Conservation (phyloP, 2,113 vertebrate genomes). For the Monarcha castaneiventris region DNA sequence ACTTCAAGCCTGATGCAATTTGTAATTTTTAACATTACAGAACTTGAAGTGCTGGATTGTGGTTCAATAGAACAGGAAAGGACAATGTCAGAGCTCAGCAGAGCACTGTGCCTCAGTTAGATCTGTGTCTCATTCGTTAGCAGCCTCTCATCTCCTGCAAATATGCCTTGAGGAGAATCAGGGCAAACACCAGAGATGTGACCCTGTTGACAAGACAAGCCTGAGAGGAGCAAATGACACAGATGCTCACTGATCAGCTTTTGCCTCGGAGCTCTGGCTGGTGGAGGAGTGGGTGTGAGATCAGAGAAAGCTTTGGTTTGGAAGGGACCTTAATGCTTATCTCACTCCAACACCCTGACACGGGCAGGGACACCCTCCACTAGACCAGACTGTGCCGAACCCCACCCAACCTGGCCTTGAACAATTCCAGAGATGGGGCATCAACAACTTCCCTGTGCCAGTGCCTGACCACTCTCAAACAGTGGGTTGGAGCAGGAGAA, state of each 20-base stretch:
- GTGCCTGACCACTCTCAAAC: background rate
- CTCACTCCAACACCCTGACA: background rate
- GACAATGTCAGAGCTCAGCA: background rate
- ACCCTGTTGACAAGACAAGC: conserved; percentile 8
- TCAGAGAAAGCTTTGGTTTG: background rate
- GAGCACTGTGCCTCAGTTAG: background rate
- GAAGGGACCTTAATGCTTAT: background rate
- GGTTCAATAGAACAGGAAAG: background rate
- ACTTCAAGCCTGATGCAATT: background rate
- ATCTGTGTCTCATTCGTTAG: background rate
- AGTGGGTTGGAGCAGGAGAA: background rate
- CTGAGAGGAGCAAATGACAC: background rate
- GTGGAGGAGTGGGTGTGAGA: background rate
- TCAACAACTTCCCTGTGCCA: background rate
- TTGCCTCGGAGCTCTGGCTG: background rate
- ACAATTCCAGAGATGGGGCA: background rate
- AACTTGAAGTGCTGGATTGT: background rate
- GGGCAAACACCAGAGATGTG: background rate
- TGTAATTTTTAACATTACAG: background rate
- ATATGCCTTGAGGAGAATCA: background rate
- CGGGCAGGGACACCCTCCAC: background rate
- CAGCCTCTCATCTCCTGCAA: background rate
- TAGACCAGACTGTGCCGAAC: background rate
- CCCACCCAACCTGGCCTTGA: background rate
- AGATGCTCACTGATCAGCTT: background rate